Evolutionary conservation across 1,140 invertebrate species (phyloP).

Genomic region (Bradysia coprophila): DNA sequence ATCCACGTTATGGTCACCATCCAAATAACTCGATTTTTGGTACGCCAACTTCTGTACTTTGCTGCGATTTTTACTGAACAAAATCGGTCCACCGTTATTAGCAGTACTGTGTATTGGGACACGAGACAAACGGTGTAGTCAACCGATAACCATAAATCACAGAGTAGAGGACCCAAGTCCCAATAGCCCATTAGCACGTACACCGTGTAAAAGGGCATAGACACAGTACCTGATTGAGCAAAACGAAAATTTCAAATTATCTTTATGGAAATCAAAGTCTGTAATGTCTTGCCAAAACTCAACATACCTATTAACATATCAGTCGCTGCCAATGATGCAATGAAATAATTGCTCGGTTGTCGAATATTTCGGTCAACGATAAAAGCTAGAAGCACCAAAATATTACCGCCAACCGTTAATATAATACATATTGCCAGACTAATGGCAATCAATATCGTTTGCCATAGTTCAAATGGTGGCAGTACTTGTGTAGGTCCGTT

Average conservation of each 20-base stretch:
- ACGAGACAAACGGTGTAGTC: constrained; percentile 98
- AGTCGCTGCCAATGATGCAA: constrained; percentile 92
- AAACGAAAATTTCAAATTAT: neutral
- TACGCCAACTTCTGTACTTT: constrained; percentile 92
- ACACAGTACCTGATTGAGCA: constrained; percentile 56
- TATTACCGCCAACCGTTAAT: constrained; percentile 86
- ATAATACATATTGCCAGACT: constrained; percentile 75
- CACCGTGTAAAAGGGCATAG: constrained; percentile 91
- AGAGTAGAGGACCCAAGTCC: constrained; percentile 89
- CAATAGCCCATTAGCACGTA: constrained; percentile 93
- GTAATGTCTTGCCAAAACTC: neutral
- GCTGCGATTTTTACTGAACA: constrained; percentile 99
- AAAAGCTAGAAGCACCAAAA: constrained; percentile 90
- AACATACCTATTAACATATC: constrained; percentile 89
- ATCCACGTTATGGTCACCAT: constrained; percentile 97
- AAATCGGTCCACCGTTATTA: constrained; percentile 97
- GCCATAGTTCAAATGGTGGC: constrained; percentile 78
- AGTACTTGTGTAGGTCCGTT: constrained; percentile 34
- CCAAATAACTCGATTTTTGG: constrained; percentile 77
- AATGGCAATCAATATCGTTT: constrained; percentile 81
- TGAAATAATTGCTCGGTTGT: constrained; percentile 99
- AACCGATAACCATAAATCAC: constrained; percentile 95
- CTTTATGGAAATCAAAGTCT: neutral
- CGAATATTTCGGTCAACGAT: constrained; percentile 92
- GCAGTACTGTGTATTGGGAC: constrained; percentile 95